Percentiles rank a stretch among this genome's conserved stretches.
Evolutionary conservation across 2,888 invertebrate species (phyloP).

Genomic region (Amblyjoppa proteus): DNA sequence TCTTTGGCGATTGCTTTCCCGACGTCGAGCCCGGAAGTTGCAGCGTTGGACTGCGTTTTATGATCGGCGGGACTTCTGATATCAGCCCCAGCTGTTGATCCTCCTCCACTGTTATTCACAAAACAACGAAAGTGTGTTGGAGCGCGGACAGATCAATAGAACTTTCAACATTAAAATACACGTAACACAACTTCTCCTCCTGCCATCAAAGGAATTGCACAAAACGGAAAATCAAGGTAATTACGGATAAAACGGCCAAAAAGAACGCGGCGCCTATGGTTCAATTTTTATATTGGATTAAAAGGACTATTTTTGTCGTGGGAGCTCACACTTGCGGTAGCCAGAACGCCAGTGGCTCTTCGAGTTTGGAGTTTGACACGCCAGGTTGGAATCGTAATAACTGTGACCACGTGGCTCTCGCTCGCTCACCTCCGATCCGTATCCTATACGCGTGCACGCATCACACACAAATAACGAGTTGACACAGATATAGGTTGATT

Average conservation of each 20-base stretch:
- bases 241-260: not conserved
- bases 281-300: constrained; percentile 10
- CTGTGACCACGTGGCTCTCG: constrained; percentile 87
- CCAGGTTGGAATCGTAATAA: constrained; percentile 85
- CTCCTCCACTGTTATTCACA: constrained; percentile 85
- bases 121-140: constrained; percentile 1
- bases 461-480: constrained; percentile 33
- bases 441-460: constrained; percentile 86
- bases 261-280: constrained; percentile 3
- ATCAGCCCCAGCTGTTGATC: constrained; percentile 83
- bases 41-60: constrained; percentile 78
- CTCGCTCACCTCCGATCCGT: constrained; percentile 92
- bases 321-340: constrained; percentile 87
- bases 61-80: constrained; percentile 81
- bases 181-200: not conserved
- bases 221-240: not conserved
- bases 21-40: constrained; percentile 70
- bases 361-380: constrained; percentile 81
- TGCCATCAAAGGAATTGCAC: not conserved
- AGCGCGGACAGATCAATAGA: not conserved
- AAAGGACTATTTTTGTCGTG: constrained; percentile 6
- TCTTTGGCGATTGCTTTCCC: constrained; percentile 72
- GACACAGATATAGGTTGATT: not conserved
- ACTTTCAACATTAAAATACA: not conserved
- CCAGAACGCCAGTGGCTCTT: constrained; percentile 88